Evolutionary conservation across 2,113 vertebrate genomes (phyloP).

Genomic region (Notiomystis cincta): DNA sequence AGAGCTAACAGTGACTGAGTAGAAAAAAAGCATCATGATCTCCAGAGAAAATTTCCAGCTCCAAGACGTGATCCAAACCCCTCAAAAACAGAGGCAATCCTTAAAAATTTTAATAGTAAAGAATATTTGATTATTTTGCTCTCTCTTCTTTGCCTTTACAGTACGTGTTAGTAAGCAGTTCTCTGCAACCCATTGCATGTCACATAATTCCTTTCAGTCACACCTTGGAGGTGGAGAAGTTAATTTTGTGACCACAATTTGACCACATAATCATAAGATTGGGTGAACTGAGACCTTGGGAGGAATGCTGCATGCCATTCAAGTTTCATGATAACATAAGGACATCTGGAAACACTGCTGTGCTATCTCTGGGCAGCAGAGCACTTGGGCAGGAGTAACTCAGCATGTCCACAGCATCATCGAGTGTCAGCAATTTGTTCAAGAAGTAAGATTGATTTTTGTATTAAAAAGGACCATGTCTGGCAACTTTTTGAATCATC

Average conservation of each 20-base stretch:
- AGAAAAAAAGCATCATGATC: background rate
- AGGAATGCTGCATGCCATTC: background rate
- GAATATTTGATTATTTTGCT: background rate
- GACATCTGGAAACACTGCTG: background rate
- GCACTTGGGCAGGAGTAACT: background rate
- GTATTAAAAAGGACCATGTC: background rate
- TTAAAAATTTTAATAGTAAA: background rate
- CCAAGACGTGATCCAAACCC: background rate
- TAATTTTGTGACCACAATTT: background rate
- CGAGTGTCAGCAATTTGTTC: background rate
- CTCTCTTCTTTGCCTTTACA: background rate
- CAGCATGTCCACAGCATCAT: fast-evolving
- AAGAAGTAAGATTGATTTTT: background rate
- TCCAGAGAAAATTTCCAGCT: background rate
- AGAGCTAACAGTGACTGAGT: background rate
- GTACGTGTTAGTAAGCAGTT: background rate
- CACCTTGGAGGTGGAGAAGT: background rate
- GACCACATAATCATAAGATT: background rate
- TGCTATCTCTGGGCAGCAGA: background rate
- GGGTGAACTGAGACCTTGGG: background rate
- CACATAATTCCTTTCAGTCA: background rate
- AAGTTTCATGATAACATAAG: background rate
- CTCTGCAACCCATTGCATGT: background rate
- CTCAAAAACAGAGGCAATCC: background rate
- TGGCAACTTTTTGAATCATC: background rate